A percentile compares a stretch with the other conserved stretches of the same genome.
Evolutionary conservation across 2,888 invertebrate genomes (phyloP).

Genomic region (Adineta ricciae): DNA sequence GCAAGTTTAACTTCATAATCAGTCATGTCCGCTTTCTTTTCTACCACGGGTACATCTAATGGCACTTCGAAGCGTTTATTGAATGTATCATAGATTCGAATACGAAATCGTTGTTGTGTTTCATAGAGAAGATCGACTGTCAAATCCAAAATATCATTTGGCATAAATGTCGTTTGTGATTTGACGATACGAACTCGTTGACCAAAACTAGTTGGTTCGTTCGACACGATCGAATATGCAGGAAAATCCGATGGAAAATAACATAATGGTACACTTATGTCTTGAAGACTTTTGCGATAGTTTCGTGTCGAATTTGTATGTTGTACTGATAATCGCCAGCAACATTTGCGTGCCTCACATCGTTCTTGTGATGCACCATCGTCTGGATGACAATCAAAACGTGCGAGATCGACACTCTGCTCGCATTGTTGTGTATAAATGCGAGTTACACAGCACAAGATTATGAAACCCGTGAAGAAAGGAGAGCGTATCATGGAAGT

Average conservation of each 20-base stretch:
- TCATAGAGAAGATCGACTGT: constrained; percentile 23
- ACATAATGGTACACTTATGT: constrained; percentile 23
- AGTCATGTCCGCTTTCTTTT: background rate
- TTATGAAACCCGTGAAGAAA: too few relatives aligned
- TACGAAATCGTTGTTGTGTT: constrained; percentile 21
- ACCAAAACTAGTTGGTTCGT: background rate
- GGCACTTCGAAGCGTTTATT: constrained; percentile 27
- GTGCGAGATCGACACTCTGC: too few relatives aligned
- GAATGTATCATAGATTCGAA: constrained; percentile 27
- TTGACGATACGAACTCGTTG: constrained; percentile 18
- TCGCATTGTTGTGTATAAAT: too few relatives aligned
- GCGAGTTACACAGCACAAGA: too few relatives aligned
- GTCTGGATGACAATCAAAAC: too few relatives aligned
- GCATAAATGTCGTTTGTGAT: constrained; percentile 22
- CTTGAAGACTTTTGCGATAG: too few relatives aligned
- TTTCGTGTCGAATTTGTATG: too few relatives aligned
- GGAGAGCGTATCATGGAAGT: too few relatives aligned
- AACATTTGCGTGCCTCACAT: too few relatives aligned
- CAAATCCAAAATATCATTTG: constrained; percentile 25
- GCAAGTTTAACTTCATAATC: constrained; percentile 27
- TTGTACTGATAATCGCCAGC: too few relatives aligned
- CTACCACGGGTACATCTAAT: background rate
- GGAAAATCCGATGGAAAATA: constrained; percentile 32
- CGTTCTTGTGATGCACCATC: too few relatives aligned
- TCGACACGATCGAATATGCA: background rate